Percentiles rank a stretch among this genome's conserved stretches.
phyloP scores from a whole-genome alignment of 2,888 invertebrate species.

The Aphodius granarius region DNA sequence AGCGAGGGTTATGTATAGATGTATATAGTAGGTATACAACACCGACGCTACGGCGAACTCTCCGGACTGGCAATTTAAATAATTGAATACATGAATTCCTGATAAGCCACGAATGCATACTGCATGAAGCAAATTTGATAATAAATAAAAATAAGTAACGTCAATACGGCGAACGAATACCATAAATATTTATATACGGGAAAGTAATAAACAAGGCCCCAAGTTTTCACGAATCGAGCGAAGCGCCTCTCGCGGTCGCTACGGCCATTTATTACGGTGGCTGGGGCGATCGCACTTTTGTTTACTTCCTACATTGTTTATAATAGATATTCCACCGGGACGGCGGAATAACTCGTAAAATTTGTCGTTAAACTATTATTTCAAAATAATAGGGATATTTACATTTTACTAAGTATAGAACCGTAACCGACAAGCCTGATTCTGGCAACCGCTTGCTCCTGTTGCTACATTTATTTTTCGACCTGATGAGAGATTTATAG shows the following conservation, averaged over 20 bases:
- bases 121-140: conserved; percentile 56
- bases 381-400: conserved; percentile 10
- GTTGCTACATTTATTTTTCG: not conserved
- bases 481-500: not conserved
- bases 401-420: not conserved
- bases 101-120: conserved; percentile 54
- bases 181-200: conserved; percentile 52
- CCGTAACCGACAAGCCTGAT: not conserved
- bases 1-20: conserved; percentile 35
- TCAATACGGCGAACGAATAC: conserved; percentile 30
- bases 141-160: conserved; percentile 56
- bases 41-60: not conserved
- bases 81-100: conserved; percentile 56
- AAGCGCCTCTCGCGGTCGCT: conserved; percentile 28
- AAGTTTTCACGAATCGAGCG: not conserved
- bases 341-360: conserved; percentile 24
- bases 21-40: conserved; percentile 12
- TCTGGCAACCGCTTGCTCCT: not conserved
- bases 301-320: conserved; percentile 38
- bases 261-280: conserved; percentile 36
- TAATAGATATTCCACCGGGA: conserved; percentile 37
- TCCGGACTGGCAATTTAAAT: conserved; percentile 49
- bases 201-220: conserved; percentile 45
- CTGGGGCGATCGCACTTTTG: conserved; percentile 37
- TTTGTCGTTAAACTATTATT: conserved; percentile 20